Base-by-base conservation (phyloP, 2,888 invertebrate genomes). In the Polyommatus iphigenia region DNA sequence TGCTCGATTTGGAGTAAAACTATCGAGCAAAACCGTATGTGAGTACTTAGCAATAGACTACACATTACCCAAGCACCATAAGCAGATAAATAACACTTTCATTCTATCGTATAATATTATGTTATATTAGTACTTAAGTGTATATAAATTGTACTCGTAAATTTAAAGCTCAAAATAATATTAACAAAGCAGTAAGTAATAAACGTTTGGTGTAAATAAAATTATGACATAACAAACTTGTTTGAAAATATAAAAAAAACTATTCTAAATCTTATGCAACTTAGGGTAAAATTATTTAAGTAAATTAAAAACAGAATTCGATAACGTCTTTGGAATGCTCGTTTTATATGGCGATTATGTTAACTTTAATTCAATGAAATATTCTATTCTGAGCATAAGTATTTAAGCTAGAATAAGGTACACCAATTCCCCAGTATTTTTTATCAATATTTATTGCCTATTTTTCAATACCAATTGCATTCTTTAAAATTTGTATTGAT, bases 101-200 rank as follows among this genome's bases (percentile, higher is more conserved):
- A 84, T 82, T 88, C 85, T 85, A 85, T 86, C 87, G 89, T 88
- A 88, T 85, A 85, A 90, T 91, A 90, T 87, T 91, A 90, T 87
- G 85, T 85, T 81, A 83, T 79, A 84, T 85, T 79, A 78, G 71
- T 84, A 85, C 80, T 84, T 83, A 86, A 84, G 83, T 82, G 80
- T 81, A 83, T 85, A 86, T 90, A 85, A 87, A 88, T 91, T 93
- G 93, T 93, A 93, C 93, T 92, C 82, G 86, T 83, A 85, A 88
- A 82, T 87, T 92, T 93, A 93, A 94, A 94, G 93, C 93, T 93
- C 87, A 90, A 90, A 91, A 89, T 86, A 87, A 89, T 81, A 79
- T 81, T 86, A 87, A 89, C 81, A 79, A 81, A 81, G 83, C 82
- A 82, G 81, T 82, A 82, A 82, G 81, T 82, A 82, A 82, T 80